Percentiles rank a stretch among this genome's conserved stretches.
Evolutionary conservation across 2,113 vertebrate genomes (phyloP).

Genomic region (Chionomys nivalis): DNA sequence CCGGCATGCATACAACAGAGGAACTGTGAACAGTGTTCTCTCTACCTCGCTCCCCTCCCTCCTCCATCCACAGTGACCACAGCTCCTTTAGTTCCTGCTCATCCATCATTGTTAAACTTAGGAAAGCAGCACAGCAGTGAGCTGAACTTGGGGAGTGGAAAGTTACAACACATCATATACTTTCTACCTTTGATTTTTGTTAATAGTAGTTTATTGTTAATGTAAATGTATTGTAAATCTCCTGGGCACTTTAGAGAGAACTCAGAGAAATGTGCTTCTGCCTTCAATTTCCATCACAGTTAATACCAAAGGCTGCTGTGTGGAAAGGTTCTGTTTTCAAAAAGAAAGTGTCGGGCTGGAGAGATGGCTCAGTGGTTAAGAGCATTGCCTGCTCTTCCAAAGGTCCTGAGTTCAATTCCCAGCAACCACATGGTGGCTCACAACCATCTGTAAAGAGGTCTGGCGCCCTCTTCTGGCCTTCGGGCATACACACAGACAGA

Average conservation of each 20-base stretch:
- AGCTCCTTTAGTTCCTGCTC: neutral
- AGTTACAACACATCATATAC: neutral
- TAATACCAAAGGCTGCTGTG: neutral
- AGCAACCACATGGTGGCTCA: too few species aligned
- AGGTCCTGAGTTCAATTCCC: too few species aligned
- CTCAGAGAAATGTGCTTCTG: neutral
- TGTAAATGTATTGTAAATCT: too few species aligned
- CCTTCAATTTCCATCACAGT: neutral
- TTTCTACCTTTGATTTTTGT: neutral
- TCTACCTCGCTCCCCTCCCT: neutral
- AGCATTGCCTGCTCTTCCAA: too few species aligned
- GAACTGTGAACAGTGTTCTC: neutral
- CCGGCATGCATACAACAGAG: neutral
- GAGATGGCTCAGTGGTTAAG: too few species aligned
- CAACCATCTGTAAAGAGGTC: too few species aligned
- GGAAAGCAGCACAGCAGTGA: neutral
- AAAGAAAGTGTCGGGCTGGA: too few species aligned
- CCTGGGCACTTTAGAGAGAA: neutral
- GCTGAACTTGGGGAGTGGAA: neutral
- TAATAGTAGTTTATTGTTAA: too few species aligned
- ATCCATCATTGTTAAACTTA: neutral
- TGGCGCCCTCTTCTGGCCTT: too few species aligned
- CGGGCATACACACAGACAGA: too few species aligned
- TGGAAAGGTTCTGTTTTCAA: neutral
- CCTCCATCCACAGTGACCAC: neutral